Percentiles rank a stretch among this genome's conserved stretches.
Conservation (phyloP, 2,888 invertebrate genomes). For the Leptinotarsa peninsularis region DNA sequence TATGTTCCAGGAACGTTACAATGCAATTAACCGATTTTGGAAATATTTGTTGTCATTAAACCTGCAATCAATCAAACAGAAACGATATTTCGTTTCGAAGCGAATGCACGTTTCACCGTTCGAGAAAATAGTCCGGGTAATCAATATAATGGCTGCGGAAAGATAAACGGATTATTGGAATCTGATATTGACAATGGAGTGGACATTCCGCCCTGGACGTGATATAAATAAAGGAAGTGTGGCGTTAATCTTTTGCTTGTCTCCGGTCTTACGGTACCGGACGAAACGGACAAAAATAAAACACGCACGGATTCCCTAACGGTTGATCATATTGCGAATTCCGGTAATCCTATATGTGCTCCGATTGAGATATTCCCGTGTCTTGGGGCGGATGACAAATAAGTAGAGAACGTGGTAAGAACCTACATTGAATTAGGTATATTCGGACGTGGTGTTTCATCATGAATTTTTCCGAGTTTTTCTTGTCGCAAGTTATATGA, state of each 20-base stretch:
- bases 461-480: conserved; percentile 53
- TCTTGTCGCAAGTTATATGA: not conserved
- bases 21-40: too few species aligned
- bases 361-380: conserved; percentile 61
- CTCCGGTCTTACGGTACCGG: conserved; percentile 29
- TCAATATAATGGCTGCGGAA: conserved; percentile 48
- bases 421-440: conserved; percentile 60
- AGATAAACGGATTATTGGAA: conserved; percentile 53
- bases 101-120: conserved; percentile 7
- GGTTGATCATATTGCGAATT: conserved; percentile 63
- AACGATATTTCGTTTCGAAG: not conserved
- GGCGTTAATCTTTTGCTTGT: conserved; percentile 51
- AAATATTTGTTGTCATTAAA: too few species aligned
- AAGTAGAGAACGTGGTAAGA: conserved; percentile 65
- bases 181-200: conserved; percentile 63
- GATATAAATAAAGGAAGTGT: conserved; percentile 54
- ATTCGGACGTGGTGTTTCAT: conserved; percentile 59
- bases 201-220: conserved; percentile 60
- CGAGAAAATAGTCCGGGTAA: conserved; percentile 40
- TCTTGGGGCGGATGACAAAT: conserved; percentile 60
- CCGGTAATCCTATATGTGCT: conserved; percentile 63
- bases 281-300: conserved; percentile 47
- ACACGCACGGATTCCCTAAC: conserved; percentile 63
- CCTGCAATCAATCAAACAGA: not conserved
- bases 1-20: too few species aligned